Evolutionary conservation across 2,888 invertebrate genomes (phyloP), one percentile per base, ranked within the genome.

Genomic region (Laspeyria flexula): DNA sequence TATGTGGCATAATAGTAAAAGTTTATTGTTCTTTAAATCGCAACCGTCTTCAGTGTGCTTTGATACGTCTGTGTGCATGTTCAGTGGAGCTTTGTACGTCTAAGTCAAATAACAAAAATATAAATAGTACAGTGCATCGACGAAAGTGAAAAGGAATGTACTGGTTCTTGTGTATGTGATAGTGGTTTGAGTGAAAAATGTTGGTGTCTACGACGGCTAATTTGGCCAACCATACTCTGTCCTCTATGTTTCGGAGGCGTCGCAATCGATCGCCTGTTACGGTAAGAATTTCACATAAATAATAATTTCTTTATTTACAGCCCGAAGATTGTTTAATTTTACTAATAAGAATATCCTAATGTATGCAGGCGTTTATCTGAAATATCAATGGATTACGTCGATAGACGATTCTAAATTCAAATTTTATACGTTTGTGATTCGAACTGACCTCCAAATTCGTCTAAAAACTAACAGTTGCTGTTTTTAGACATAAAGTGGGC

Each of bases 171-270:
- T 73, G 73, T 60, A 23, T 51, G 55, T 65, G 56, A 49, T 56
- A 57, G 69, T 61, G 55, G 37, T 52, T 50, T 39, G 29, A 52
- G 58, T 59, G 58, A 30, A 57, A 71, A 60, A 90, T 90, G 91
- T 75, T 90, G 65, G 81, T 85, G 65, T 85, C 89, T 11, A 75
- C 82, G 5, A 65, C 83, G 34, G 75, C 81, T 29, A 85, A 79
- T 59, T 63, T 86, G 55, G 79, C 79, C 35, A 79, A 80, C 33
- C 81, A 86, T 53, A 79, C 91, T 10, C 55, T 90, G 67, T 82
- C 90, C 3, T 81, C 84, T 25, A 85, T 88, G 75, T 87, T 90
- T 66, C 81, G 88, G 67, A 85, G 82, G 60, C 77, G 79, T 18
- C 71, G 82, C 50, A 79, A 77, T 52, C 78, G 66, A 44, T 80